Evolutionary conservation across 2,888 invertebrate genomes (phyloP), one percentile per base, ranked within the genome.

Genomic region (Trypoxylon attenuatum): DNA sequence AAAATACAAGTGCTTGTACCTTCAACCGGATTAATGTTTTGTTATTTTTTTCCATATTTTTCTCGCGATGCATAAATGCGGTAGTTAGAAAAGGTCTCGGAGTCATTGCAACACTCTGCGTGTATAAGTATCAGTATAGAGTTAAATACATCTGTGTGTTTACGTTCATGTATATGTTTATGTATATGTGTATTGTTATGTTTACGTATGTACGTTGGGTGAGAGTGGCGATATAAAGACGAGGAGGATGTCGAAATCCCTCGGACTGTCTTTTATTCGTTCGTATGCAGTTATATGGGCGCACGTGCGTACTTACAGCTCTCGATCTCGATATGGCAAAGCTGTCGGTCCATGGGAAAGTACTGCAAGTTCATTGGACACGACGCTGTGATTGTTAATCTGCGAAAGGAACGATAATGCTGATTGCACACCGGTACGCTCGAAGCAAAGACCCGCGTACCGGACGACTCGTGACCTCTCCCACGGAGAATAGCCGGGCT

Each of bases 341-440:
- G 89, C 87, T 97, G 97, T 78, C 96, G 92, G 88, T 97, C 97
- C 96, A 97, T 96, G 33, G 97, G 97, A 88, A 97, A 97, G 88
- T 96, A 97, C 87, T 97, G 96, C 50, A 97, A 92, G 88, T 96
- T 95, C 97, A 97, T 97, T 59, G 96, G 96, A 89, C 97, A 97
- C 78, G 96, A 96, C 73, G 96, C 96, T 72, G 97, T 97, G 83
- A 97, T 96, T 75, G 97, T 97, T 88, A 97, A 92, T 88, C 96
- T 96, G 91, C 46, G 91, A 91, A 77, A 74, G 39, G 71, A 22
- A 39, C 25, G 38, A 67, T 33, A 16, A 23, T 16, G 10, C 13
- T 13, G 21, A 8, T 67, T 19, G 13, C 27, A 15, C n/a, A 16
- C 18, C 18, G 23, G 6, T n/a, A n/a, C 21, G n/a, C 10, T 27